Evolutionary conservation across 1,140 invertebrate species (phyloP).

Genomic region (Wasmannia auropunctata): DNA sequence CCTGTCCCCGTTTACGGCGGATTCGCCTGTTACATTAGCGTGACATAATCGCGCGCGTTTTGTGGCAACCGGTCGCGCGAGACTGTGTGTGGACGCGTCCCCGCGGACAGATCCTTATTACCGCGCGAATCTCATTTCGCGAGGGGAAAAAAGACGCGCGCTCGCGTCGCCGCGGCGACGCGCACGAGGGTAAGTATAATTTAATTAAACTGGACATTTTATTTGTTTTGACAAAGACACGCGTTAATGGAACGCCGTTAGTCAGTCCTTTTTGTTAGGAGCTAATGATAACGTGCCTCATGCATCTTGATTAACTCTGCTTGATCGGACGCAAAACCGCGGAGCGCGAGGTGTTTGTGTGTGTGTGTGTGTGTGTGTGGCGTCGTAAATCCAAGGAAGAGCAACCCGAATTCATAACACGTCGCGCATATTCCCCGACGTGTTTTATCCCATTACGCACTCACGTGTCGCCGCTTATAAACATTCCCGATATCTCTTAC

Average conservation of each 20-base stretch:
- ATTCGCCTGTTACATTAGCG: constrained; percentile 55
- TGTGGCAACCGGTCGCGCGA: constrained; percentile 63
- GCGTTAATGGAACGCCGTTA: background rate
- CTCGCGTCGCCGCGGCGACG: background rate
- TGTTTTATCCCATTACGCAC: background rate
- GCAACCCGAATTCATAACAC: background rate
- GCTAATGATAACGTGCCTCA: background rate
- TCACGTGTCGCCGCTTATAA: background rate
- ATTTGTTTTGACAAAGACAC: background rate
- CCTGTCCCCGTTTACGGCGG: constrained; percentile 73
- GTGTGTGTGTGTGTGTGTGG: too few species aligned
- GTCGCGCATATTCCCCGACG: background rate
- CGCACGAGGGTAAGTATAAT: background rate
- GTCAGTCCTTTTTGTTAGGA: background rate
- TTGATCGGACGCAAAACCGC: background rate
- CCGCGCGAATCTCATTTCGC: constrained; percentile 1
- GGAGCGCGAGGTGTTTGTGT: background rate
- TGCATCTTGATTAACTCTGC: background rate
- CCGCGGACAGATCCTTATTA: background rate
- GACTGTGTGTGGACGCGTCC: background rate
- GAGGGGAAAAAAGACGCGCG: background rate
- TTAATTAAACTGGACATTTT: constrained; percentile 12
- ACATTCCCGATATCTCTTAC: background rate
- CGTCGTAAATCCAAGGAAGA: background rate
- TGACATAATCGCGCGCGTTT: constrained; percentile 74